phyloP scores from a whole-genome alignment of 1,140 invertebrate genomes.

The Metaphire vulgaris region DNA sequence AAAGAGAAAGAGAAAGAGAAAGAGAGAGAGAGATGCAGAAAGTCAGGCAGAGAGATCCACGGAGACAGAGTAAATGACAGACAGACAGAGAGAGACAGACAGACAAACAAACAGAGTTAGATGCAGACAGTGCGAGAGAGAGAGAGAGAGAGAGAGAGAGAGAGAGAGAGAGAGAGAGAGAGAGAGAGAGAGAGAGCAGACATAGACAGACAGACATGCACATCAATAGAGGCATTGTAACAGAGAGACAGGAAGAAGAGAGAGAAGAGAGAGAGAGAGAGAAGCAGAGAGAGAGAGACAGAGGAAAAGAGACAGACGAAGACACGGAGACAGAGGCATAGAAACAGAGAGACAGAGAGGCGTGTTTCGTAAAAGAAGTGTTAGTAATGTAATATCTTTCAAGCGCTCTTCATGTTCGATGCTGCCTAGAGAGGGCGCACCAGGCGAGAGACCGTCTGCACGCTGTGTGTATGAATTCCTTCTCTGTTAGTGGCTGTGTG shows the following conservation, averaged over 20 bases:
- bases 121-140: not conserved
- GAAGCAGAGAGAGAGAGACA: not conserved
- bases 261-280: not conserved
- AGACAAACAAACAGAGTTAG: not conserved
- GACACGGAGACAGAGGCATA: no score
- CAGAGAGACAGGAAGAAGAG: not conserved
- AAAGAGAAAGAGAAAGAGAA: not conserved
- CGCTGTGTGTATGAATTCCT: no score
- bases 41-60: not conserved
- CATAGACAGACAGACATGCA: not conserved
- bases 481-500: no score
- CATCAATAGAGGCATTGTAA: no score
- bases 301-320: not conserved
- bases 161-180: constrained; percentile 1
- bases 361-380: no score
- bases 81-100: not conserved
- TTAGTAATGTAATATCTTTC: no score
- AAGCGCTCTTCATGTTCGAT: no score
- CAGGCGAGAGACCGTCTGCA: no score
- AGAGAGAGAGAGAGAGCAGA: not conserved
- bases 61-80: not conserved
- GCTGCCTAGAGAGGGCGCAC: no score
- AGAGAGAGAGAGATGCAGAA: not conserved
- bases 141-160: constrained; percentile 1
- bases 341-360: no score